These are phyloP conservation scores for Ooceraea biroi DNA, from an alignment of 1,140 invertebrate genomes.

Conservation along the genomic window DNA sequence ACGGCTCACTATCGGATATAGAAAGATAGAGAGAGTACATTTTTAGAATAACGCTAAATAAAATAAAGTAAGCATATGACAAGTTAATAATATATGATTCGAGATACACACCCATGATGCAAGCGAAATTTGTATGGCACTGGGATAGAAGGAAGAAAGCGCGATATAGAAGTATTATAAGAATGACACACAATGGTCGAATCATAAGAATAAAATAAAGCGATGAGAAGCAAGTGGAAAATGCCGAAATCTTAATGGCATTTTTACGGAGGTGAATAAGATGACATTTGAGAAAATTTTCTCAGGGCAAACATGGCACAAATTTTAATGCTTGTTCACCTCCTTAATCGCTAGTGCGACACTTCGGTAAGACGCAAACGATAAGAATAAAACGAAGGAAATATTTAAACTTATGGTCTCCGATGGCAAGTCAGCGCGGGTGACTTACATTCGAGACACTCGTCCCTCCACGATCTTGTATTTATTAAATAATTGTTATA, in stretches of 20 bases:
- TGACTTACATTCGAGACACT: slow-evolving; percentile 73
- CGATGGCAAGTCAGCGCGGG: slow-evolving; percentile 54
- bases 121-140: slow-evolving; percentile 78
- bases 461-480: slow-evolving; percentile 80
- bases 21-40: slow-evolving; percentile 11
- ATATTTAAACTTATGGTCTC: slow-evolving; percentile 71
- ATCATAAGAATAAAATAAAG: slow-evolving; percentile 53
- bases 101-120: slow-evolving; percentile 76
- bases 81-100: too few relatives aligned
- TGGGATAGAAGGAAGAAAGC: slow-evolving; percentile 76
- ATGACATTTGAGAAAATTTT: slow-evolving; percentile 62
- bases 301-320: slow-evolving; percentile 59
- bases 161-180: slow-evolving; percentile 73
- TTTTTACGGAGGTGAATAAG: slow-evolving; percentile 69
- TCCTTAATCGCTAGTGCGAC: slow-evolving; percentile 63
- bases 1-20: slow-evolving; percentile 53
- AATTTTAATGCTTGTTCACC: slow-evolving; percentile 74
- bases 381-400: slow-evolving; percentile 63
- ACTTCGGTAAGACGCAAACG: slow-evolving; percentile 65
- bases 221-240: slow-evolving; percentile 79
- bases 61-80: slow-evolving; percentile 26
- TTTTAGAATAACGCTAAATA: slow-evolving; percentile 23
- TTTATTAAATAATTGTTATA: slow-evolving; percentile 77
- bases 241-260: slow-evolving; percentile 65
- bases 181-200: slow-evolving; percentile 66